Percentiles rank a stretch among this genome's conserved stretches.
phyloP scores from a whole-genome alignment of 2,797 vertebrate genomes.

The Poecilia gillii region DNA sequence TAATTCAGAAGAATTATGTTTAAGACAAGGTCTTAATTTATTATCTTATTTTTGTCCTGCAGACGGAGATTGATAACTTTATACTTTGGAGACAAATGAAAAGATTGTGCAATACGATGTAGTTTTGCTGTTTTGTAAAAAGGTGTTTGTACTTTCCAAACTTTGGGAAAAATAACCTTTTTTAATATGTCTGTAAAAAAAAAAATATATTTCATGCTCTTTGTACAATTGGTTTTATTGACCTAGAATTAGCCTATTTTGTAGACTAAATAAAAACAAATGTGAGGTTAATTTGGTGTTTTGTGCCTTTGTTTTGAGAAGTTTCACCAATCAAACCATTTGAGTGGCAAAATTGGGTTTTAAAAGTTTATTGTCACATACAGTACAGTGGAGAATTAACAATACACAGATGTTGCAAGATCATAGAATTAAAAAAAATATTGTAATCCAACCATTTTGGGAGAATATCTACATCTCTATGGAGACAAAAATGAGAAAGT shows the following conservation, averaged over 20 bases:
- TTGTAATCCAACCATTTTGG: not conserved
- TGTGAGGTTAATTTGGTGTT: slow-evolving; percentile 48
- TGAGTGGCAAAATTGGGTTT: not conserved
- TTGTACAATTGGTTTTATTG: slow-evolving; percentile 82
- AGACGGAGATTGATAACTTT: slow-evolving; percentile 81
- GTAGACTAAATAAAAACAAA: slow-evolving; percentile 82
- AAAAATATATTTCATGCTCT: slow-evolving; percentile 81
- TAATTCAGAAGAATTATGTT: slow-evolving; percentile 79
- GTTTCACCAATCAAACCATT: not conserved
- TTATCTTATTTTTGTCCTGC: slow-evolving; percentile 77
- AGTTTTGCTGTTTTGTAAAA: slow-evolving; percentile 95
- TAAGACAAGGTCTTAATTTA: slow-evolving; percentile 83
- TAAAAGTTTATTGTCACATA: slow-evolving; percentile 35
- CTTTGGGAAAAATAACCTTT: slow-evolving; percentile 75
- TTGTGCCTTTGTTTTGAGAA: slow-evolving; percentile 10
- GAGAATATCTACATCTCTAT: not conserved
- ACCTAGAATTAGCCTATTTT: slow-evolving; percentile 80
- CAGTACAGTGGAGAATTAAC: slow-evolving; percentile 1
- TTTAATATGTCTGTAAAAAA: slow-evolving; percentile 77
- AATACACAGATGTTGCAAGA: slow-evolving; percentile 12
- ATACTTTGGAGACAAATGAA: slow-evolving; percentile 93
- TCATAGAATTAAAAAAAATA: slow-evolving; percentile 13
- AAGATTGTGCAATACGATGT: slow-evolving; percentile 96
- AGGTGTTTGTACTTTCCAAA: slow-evolving; percentile 90
- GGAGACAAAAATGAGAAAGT: not conserved